phyloP scores from a whole-genome alignment of 1,140 invertebrate species.

The Mamestra configurata region DNA sequence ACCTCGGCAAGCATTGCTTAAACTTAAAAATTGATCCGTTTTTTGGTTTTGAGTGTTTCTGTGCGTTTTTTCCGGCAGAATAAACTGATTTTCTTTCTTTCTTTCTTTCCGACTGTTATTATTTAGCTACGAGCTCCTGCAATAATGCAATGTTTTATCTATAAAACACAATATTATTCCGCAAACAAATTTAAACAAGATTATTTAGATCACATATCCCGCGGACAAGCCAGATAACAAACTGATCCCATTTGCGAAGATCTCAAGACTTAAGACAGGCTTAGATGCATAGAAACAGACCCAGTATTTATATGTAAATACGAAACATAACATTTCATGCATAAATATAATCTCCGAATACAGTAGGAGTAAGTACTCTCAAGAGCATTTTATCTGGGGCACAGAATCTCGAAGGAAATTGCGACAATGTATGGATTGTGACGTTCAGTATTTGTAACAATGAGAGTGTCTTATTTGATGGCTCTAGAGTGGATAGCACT shows the following conservation, averaged over 20 bases:
- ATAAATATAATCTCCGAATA: constrained; percentile 32
- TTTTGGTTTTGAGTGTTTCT: too few relatives aligned
- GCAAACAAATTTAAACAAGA: background rate
- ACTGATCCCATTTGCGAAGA: background rate
- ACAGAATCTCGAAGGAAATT: background rate
- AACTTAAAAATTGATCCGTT: too few relatives aligned
- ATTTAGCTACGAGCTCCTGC: background rate
- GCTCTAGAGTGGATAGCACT: background rate
- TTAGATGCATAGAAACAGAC: background rate
- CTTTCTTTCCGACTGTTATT: too few relatives aligned
- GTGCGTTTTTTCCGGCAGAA: too few relatives aligned
- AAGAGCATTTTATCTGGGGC: constrained; percentile 25
- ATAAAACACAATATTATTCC: too few relatives aligned
- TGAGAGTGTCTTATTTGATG: background rate
- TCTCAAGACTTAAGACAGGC: constrained; percentile 24
- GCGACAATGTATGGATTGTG: background rate
- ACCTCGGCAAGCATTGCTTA: too few relatives aligned
- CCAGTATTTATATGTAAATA: constrained; percentile 19
- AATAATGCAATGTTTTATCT: background rate
- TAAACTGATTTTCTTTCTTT: too few relatives aligned
- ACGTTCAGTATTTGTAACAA: background rate
- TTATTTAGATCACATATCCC: background rate
- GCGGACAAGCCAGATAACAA: background rate
- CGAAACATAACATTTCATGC: constrained; percentile 25
- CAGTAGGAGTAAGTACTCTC: constrained; percentile 23